These are phyloP conservation scores for Microcebus murinus DNA, from an alignment of 2,113 vertebrate species.

Conservation along the genomic window DNA sequence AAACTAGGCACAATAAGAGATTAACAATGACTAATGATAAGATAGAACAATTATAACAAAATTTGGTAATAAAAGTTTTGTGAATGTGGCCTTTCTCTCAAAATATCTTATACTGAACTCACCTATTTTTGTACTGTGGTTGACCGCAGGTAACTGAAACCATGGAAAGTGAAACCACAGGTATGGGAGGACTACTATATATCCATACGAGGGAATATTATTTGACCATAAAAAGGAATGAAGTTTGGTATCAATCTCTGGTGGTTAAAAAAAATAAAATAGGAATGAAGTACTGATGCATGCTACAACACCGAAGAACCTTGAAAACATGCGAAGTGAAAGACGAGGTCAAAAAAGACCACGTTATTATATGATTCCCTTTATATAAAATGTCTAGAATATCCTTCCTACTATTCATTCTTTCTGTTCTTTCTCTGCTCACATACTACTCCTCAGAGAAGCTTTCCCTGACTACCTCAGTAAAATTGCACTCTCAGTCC, in stretches of 20 bases:
- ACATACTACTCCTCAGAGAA: not conserved
- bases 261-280: too few relatives aligned
- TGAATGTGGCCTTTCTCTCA: not conserved
- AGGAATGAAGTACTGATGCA: not conserved
- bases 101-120: not conserved
- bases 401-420: not conserved
- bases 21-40: not conserved
- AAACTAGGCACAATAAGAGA: not conserved
- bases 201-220: not conserved
- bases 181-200: not conserved
- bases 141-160: not conserved
- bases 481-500: not conserved
- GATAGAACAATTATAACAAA: not conserved
- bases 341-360: not conserved
- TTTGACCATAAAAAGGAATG: not conserved
- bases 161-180: not conserved
- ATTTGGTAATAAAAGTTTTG: not conserved
- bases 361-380: not conserved
- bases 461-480: not conserved
- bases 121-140: not conserved
- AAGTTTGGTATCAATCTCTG: too few relatives aligned
- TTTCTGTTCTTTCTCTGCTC: not conserved
- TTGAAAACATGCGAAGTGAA: not conserved
- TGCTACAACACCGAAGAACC: not conserved
- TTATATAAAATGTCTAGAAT: not conserved